Evolutionary conservation across 2,888 invertebrate genomes (phyloP), one percentile per base, ranked within the genome.

Genomic region (Protophormia terraenovae): DNA sequence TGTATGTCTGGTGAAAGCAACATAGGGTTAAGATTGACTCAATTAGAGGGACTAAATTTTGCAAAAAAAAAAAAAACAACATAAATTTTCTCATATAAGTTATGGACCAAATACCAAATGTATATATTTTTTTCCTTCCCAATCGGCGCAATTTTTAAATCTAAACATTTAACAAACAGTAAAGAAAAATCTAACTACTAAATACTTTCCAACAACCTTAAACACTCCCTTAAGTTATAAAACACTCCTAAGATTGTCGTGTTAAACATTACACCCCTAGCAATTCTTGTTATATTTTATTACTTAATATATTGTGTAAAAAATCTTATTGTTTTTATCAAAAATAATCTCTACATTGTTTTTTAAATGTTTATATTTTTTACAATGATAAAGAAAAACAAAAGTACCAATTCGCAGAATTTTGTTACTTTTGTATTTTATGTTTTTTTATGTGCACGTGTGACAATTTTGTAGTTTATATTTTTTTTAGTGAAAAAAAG

Each of bases 401-500:
- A 50, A 50, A 19, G 8, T 41, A 27, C 0, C 16, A 72, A 38
- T 72, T 72, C 58, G 3, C 35, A 32, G 71, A 72, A 72, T 72
- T 58, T 45, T 45, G 16, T 10, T 41, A 41, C 41, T 41, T 41
- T 41, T 41, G n/a, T n/a, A n/a, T n/a, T 2, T 53, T 69, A 53
- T 50, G 14, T 19, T 22, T 41, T 72, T 41, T 41, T 41, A 10
- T 14, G 71, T 41, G 71, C 71, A 72, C 71, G 71, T 72, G 71
- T 58, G 71, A 72, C 58, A 72, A 12, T 72, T 41, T 72, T 58
- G n/a, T n/a, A n/a, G n/a, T n/a, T 4, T 58, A 53, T 4, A 22
- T 41, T 64, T 66, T 32, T 14, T 32, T 53, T 10, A 14, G 14
- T 24, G 0, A 22, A n/a, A 45, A 14, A 6, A 41, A 66, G 16